These are phyloP conservation scores for Steinernema hermaphroditum DNA, from an alignment of 2,888 invertebrate genomes.

Conservation along the genomic window DNA sequence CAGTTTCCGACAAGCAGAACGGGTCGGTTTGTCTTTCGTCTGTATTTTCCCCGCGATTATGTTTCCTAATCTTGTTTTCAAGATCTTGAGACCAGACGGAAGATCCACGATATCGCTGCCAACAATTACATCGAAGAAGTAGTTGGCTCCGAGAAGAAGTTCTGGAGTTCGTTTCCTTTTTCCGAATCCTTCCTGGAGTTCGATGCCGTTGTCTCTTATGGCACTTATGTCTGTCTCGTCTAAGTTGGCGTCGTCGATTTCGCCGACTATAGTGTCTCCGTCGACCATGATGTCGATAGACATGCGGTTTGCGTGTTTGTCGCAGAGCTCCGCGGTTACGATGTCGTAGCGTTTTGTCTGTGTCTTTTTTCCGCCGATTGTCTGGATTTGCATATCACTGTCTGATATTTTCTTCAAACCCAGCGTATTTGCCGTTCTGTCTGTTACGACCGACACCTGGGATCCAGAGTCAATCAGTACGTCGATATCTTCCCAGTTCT, in stretches of 20 bases:
- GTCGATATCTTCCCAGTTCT: no score
- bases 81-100: neutral
- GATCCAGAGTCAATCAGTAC: no score
- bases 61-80: no score
- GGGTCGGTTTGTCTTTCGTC: no score
- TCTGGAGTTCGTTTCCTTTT: neutral
- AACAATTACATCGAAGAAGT: neutral
- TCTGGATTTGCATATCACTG: neutral
- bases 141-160: neutral
- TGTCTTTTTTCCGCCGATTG: neutral
- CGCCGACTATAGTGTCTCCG: neutral
- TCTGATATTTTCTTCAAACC: neutral
- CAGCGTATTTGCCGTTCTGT: neutral
- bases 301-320: neutral
- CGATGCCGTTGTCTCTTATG: no score
- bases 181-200: no score
- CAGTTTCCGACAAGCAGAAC: no score
- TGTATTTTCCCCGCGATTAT: no score
- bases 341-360: no score
- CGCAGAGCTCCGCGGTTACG: neutral
- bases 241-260: neutral
- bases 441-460: no score
- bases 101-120: neutral
- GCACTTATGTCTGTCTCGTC: no score
- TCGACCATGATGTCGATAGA: neutral